Evolutionary conservation across 2,797 vertebrate genomes (phyloP).

Genomic region (Hyperoplus immaculatus): DNA sequence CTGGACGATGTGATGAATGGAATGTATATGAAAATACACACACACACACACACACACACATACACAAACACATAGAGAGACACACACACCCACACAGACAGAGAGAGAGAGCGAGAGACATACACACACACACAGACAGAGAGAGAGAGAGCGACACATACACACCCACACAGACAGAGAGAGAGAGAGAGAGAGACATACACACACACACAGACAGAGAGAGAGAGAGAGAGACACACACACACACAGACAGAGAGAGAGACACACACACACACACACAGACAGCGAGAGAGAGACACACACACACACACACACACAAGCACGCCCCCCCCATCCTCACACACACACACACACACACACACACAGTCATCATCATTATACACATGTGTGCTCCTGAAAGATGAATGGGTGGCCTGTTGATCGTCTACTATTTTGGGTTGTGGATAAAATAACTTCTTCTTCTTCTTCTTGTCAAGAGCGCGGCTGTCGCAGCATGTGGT

Average conservation of each 20-base stretch:
- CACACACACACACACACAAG: conserved; percentile 8
- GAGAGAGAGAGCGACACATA: background rate
- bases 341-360: conserved; percentile 27
- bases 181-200: too few species aligned
- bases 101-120: background rate
- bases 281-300: conserved; percentile 16
- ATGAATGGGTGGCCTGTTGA: conserved; percentile 34
- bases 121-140: conserved; percentile 18
- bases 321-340: background rate
- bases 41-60: conserved; percentile 26
- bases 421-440: conserved; percentile 51
- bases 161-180: conserved; percentile 3
- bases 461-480: conserved; percentile 39
- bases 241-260: background rate
- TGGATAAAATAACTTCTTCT: conserved; percentile 48
- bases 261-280: conserved; percentile 31
- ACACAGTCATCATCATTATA: background rate
- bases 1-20: conserved; percentile 35
- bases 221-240: background rate
- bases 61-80: conserved; percentile 4
- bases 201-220: conserved; percentile 30
- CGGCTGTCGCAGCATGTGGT: conserved; percentile 69
- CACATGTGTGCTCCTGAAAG: conserved; percentile 45
- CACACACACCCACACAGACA: conserved; percentile 24
- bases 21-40: conserved; percentile 9